Conservation (phyloP, 2,888 invertebrate genomes). For the Caradrina clavipalpis region DNA sequence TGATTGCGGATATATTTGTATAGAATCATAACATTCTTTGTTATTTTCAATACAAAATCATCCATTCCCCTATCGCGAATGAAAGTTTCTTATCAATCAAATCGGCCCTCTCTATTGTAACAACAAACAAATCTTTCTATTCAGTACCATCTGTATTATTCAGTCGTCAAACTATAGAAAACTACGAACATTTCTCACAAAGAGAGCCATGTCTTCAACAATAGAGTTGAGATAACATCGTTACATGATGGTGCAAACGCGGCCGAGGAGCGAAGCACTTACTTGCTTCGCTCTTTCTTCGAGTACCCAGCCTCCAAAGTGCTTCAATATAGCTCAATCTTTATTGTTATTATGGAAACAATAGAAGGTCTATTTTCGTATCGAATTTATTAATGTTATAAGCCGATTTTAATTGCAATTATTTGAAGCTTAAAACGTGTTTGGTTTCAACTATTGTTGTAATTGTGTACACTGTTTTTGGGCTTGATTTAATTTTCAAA, state of each 20-base stretch:
- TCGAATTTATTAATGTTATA: conserved; percentile 16
- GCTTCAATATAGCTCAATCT: conserved; percentile 38
- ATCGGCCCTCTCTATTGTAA: neutral
- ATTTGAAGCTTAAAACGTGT: conserved; percentile 26
- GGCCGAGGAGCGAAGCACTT: conserved; percentile 41
- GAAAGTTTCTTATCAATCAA: conserved; percentile 20
- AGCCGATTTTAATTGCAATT: conserved; percentile 54
- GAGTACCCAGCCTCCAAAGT: conserved; percentile 33
- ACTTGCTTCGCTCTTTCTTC: conserved; percentile 34
- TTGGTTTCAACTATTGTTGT: conserved; percentile 13
- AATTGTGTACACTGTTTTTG: neutral
- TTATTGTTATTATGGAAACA: conserved; percentile 56
- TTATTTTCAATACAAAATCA: neutral
- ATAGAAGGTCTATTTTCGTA: conserved; percentile 38
- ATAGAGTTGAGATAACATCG: conserved; percentile 52
- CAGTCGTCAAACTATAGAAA: conserved; percentile 40
- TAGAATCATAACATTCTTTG: neutral
- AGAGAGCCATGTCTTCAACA: conserved; percentile 32
- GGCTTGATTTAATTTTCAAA: conserved; percentile 24
- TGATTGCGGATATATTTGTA: neutral
- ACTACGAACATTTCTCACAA: conserved; percentile 43
- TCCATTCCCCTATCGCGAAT: neutral
- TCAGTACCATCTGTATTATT: conserved; percentile 40
- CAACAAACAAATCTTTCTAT: conserved; percentile 34
- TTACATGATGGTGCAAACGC: conserved; percentile 54